These are phyloP conservation scores for Cheilosia soror DNA, from an alignment of 2,888 invertebrate species.

Conservation along the genomic window DNA sequence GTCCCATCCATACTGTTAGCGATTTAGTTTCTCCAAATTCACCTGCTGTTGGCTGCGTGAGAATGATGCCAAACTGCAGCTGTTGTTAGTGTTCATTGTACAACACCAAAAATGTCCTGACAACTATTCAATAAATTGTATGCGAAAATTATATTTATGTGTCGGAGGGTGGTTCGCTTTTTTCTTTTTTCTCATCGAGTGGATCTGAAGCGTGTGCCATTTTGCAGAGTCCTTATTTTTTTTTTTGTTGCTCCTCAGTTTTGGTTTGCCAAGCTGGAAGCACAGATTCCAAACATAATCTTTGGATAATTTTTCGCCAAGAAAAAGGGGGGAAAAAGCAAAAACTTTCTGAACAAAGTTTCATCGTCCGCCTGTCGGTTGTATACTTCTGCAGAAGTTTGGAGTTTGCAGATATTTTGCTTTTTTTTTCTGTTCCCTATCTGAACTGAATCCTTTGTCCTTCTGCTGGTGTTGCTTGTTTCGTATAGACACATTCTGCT, in stretches of 20 bases:
- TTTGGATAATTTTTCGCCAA: constrained; percentile 66
- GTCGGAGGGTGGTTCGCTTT: constrained; percentile 4
- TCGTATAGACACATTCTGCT: constrained; percentile 24
- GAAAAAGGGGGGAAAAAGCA: constrained; percentile 6
- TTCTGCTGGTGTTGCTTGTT: constrained; percentile 51
- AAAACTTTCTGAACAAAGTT: constrained; percentile 66
- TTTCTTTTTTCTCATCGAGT: neutral
- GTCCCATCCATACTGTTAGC: constrained; percentile 56
- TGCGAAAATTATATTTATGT: constrained; percentile 21
- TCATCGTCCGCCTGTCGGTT: constrained; percentile 63
- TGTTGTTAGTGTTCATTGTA: constrained; percentile 2
- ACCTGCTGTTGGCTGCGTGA: constrained; percentile 65
- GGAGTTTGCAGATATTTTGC: constrained; percentile 57
- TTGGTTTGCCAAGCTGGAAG: constrained; percentile 22
- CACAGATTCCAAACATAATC: constrained; percentile 65
- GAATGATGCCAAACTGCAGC: constrained; percentile 32
- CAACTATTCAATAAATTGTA: constrained; percentile 68
- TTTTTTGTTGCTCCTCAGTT: constrained; percentile 6
- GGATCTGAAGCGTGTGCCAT: constrained; percentile 59
- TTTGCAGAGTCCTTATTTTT: constrained; percentile 31
- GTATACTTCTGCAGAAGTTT: constrained; percentile 55
- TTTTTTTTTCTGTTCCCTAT: neutral
- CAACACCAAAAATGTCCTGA: constrained; percentile 23
- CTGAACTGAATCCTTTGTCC: constrained; percentile 37
- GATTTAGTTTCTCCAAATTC: constrained; percentile 58